These are phyloP conservation scores for Lynx canadensis DNA, from an alignment of 2,113 vertebrate species.

Conservation along the genomic window DNA sequence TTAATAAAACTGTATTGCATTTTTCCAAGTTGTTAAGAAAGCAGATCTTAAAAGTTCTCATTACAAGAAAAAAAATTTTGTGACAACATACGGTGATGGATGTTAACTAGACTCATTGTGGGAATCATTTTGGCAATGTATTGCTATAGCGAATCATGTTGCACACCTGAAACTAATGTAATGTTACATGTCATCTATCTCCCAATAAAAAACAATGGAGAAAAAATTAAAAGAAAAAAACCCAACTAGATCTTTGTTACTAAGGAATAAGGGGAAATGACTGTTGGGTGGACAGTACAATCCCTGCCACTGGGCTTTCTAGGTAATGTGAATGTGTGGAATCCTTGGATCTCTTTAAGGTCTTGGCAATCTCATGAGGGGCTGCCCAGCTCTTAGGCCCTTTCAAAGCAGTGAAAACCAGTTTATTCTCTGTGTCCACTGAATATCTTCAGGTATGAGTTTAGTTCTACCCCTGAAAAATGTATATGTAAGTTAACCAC, in stretches of 20 bases:
- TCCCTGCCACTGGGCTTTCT: not conserved
- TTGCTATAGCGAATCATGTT: no score
- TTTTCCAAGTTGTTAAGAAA: not conserved
- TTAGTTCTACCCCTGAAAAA: not conserved
- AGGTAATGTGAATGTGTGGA: not conserved
- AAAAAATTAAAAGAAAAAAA: no score
- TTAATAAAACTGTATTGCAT: not conserved
- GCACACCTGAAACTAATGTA: no score
- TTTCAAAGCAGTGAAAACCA: not conserved
- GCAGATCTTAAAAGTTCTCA: not conserved
- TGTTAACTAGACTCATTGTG: no score
- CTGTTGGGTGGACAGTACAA: not conserved
- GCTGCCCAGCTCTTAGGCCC: not conserved
- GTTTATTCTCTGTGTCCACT: not conserved
- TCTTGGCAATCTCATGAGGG: not conserved
- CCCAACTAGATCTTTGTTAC: constrained; percentile 8
- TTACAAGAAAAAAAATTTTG: no score
- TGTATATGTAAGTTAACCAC: not conserved
- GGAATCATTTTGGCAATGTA: no score
- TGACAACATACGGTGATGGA: no score
- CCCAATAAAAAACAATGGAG: no score
- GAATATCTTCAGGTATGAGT: not conserved
- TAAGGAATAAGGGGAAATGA: not conserved
- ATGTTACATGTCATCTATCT: no score
- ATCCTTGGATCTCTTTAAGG: not conserved